These are phyloP conservation scores for Adoxophyes honmai DNA, from an alignment of 1,140 invertebrate species.

Conservation along the genomic window DNA sequence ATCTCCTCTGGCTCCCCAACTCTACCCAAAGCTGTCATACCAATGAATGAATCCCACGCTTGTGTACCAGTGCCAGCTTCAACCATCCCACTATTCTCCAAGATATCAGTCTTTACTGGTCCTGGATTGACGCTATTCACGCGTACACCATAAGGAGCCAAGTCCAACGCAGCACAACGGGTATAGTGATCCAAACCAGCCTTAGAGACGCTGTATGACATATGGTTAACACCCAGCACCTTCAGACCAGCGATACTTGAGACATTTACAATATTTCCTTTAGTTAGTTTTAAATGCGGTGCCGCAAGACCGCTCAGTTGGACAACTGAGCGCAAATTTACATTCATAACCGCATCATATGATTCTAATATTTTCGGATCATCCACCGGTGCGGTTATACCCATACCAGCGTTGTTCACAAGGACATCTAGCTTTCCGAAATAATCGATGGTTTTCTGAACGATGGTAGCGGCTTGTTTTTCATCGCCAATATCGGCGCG, in stretches of 20 bases:
- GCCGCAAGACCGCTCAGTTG: slow-evolving; percentile 19
- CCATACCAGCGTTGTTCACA: slow-evolving; percentile 87
- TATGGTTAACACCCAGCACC: too few relatives aligned
- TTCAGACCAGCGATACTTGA: slow-evolving; percentile 83
- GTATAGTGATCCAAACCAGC: slow-evolving; percentile 86
- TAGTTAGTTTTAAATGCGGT: slow-evolving; percentile 35
- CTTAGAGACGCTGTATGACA: slow-evolving; percentile 88
- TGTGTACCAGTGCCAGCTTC: too few relatives aligned
- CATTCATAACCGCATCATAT: slow-evolving; percentile 81
- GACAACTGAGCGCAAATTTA: slow-evolving; percentile 50
- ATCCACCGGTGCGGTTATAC: slow-evolving; percentile 77
- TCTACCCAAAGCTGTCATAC: neutral
- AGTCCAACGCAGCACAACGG: slow-evolving; percentile 79
- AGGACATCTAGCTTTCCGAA: slow-evolving; percentile 80
- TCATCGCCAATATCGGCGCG: slow-evolving; percentile 80
- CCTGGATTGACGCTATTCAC: slow-evolving; percentile 86
- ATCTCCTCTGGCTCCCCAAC: slow-evolving; percentile 78
- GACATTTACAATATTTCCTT: slow-evolving; percentile 87
- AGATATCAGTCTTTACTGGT: slow-evolving; percentile 80
- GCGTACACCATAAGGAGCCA: slow-evolving; percentile 80
- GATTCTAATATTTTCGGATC: slow-evolving; percentile 81
- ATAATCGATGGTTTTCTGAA: slow-evolving; percentile 75
- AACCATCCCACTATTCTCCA: slow-evolving; percentile 48
- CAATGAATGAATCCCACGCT: neutral
- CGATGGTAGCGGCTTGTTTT: slow-evolving; percentile 76